phyloP scores from a whole-genome alignment of 2,797 vertebrate genomes.

The Oreortyx pictus region DNA sequence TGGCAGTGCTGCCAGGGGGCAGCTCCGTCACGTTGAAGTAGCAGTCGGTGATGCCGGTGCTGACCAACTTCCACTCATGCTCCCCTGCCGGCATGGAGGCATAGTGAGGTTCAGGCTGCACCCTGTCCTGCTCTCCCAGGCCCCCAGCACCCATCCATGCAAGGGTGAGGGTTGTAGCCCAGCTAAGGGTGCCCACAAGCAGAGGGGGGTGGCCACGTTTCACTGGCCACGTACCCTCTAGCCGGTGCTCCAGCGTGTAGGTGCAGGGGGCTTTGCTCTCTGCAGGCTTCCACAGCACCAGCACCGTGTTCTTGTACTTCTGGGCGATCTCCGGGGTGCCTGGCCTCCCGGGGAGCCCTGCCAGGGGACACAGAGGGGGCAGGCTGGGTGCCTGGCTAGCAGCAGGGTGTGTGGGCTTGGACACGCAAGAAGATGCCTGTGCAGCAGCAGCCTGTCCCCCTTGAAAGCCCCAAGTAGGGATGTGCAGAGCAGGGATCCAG shows the following conservation, averaged over 20 bases:
- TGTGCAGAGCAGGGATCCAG: neutral
- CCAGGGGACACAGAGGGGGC: neutral
- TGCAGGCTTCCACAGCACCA: conserved; percentile 95
- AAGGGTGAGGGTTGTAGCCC: neutral
- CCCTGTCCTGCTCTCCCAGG: neutral
- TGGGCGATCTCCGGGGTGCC: conserved; percentile 95
- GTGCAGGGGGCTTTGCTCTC: conserved; percentile 93
- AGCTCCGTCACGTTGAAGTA: conserved; percentile 93
- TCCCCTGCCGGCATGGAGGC: conserved; percentile 80
- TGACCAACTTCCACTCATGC: conserved; percentile 89
- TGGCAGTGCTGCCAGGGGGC: conserved; percentile 80
- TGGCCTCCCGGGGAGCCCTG: conserved; percentile 91
- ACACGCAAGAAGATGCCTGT: neutral
- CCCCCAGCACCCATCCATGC: neutral
- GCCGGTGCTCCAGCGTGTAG: conserved; percentile 89
- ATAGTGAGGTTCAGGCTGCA: neutral
- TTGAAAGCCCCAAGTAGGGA: neutral
- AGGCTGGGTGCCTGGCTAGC: neutral
- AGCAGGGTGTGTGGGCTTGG: neutral
- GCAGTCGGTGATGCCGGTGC: conserved; percentile 90
- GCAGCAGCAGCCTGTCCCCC: neutral
- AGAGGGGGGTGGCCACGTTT: neutral
- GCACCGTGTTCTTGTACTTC: conserved; percentile 93
- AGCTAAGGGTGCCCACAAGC: neutral
- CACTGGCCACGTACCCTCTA: conserved; percentile 83